A percentile compares a stretch with the other conserved stretches of the same genome.
These are phyloP conservation scores for Conchocele bisecta DNA, from an alignment of 2,888 invertebrate species.

Conservation along the genomic window DNA sequence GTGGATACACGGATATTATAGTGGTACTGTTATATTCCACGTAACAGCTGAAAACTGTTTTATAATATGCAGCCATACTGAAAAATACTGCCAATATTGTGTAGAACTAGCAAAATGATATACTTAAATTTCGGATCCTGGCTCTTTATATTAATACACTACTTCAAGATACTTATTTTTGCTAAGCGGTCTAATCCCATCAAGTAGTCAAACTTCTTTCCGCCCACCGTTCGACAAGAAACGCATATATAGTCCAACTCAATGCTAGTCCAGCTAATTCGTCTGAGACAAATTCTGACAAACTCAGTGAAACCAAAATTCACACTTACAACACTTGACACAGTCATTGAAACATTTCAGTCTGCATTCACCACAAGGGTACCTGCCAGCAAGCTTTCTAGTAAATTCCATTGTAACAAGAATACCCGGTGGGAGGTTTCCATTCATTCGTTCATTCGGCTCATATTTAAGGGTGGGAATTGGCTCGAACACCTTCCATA, in stretches of 20 bases:
- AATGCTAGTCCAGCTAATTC: neutral
- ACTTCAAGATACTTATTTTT: conserved; percentile 11
- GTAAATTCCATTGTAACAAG: conserved; percentile 17
- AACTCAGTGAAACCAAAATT: conserved; percentile 1
- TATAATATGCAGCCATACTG: too few species aligned
- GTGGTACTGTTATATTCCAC: too few species aligned
- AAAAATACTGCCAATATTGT: too few species aligned
- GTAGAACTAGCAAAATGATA: too few species aligned
- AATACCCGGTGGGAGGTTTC: too few species aligned
- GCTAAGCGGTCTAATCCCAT: conserved; percentile 1
- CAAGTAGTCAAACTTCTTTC: neutral
- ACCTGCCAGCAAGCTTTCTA: neutral
- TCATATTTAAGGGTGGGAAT: too few species aligned
- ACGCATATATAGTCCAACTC: conserved; percentile 3
- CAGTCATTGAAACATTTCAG: neutral
- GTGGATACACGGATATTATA: too few species aligned
- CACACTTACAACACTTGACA: neutral
- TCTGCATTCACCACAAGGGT: conserved; percentile 8
- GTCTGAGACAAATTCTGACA: neutral
- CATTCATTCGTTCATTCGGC: too few species aligned
- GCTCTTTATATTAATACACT: too few species aligned
- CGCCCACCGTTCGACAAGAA: conserved; percentile 1
- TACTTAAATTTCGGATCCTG: too few species aligned
- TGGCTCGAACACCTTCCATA: too few species aligned
- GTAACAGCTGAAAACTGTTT: too few species aligned